Percentiles rank a stretch among this genome's conserved stretches.
phyloP scores from a whole-genome alignment of 2,113 vertebrate genomes.

The Chrysemys picta region DNA sequence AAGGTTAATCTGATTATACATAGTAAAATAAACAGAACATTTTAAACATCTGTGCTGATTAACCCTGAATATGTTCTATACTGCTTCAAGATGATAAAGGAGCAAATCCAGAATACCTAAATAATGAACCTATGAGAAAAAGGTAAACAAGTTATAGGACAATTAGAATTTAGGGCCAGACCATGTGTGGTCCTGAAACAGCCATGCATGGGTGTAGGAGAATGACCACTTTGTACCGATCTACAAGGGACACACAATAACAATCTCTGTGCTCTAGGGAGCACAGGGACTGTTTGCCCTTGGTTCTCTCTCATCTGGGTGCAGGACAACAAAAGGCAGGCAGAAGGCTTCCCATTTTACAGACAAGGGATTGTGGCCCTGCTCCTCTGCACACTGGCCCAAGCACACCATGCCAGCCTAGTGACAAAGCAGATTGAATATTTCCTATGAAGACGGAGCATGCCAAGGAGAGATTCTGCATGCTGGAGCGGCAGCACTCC shows the following conservation, averaged over 20 bases:
- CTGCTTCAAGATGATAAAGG: background rate
- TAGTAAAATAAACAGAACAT: conserved; percentile 47
- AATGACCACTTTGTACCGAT: background rate
- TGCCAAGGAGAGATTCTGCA: accelerated
- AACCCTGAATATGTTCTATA: background rate
- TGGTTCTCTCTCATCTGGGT: background rate
- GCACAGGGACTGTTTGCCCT: accelerated
- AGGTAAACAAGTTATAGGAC: background rate
- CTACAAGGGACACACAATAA: accelerated
- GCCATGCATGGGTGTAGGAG: background rate
- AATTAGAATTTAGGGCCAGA: background rate
- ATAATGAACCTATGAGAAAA: background rate
- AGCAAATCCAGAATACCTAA: background rate
- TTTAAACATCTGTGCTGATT: conserved; percentile 27
- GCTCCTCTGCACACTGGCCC: background rate
- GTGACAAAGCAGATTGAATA: background rate
- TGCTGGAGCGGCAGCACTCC: background rate
- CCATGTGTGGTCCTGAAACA: accelerated
- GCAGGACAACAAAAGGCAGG: background rate
- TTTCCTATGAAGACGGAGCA: accelerated
- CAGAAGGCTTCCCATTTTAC: background rate
- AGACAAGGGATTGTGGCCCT: background rate
- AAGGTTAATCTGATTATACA: conserved; percentile 60
- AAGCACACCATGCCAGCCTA: accelerated
- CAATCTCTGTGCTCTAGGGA: accelerated